Evolutionary conservation across 2,888 invertebrate species (phyloP).

Genomic region (Polyommatus iphigenia): DNA sequence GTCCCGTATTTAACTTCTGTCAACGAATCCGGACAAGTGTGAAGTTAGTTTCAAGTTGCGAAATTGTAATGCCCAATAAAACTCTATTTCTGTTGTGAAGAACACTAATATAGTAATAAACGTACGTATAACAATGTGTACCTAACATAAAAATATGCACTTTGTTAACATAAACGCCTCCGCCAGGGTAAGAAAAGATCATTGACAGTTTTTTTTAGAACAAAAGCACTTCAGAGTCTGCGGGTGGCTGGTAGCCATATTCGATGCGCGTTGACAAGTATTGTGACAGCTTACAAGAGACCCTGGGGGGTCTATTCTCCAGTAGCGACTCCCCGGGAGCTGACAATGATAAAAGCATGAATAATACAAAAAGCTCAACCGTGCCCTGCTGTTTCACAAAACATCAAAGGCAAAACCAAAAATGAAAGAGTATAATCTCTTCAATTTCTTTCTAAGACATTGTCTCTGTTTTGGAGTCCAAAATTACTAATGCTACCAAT

Average conservation of each 20-base stretch:
- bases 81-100: too few species aligned
- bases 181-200: too few species aligned
- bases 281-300: neutral
- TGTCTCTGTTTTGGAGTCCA: too few species aligned
- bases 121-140: too few species aligned
- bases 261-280: neutral
- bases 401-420: neutral
- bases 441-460: too few species aligned
- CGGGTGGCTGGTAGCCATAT: neutral
- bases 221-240: neutral
- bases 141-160: too few species aligned
- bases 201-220: neutral
- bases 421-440: too few species aligned
- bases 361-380: neutral
- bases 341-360: neutral
- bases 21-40: conserved; percentile 1
- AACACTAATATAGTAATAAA: too few species aligned
- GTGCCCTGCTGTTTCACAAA: neutral
- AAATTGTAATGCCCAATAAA: neutral
- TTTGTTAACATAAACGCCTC: too few species aligned
- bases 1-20: conserved; percentile 13
- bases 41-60: neutral
- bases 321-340: neutral
- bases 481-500: too few species aligned
- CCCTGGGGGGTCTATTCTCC: conserved; percentile 5